Percentiles rank a stretch among this genome's conserved stretches.
phyloP scores from a whole-genome alignment of 2,888 invertebrate species.

The Hyppa rectilinea region DNA sequence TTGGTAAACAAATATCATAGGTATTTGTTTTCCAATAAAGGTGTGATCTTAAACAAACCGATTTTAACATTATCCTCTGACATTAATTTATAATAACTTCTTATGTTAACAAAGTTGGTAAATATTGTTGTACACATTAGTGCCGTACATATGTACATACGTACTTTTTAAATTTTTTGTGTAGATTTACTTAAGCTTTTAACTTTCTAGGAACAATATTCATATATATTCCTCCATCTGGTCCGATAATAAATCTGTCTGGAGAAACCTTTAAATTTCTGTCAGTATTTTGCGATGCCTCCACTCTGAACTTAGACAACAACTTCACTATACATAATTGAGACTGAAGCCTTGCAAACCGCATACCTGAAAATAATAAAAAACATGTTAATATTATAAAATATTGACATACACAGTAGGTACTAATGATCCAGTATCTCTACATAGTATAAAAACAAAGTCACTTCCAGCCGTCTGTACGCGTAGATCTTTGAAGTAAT shows the following conservation, averaged over 20 bases:
- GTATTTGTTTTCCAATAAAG: too few species aligned
- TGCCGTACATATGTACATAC: neutral
- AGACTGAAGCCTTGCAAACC: constrained; percentile 75
- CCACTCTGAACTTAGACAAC: constrained; percentile 71
- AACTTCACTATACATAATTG: constrained; percentile 71
- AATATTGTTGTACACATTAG: neutral
- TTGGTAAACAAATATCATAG: neutral
- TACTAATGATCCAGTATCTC: too few species aligned
- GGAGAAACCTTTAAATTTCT: constrained; percentile 47
- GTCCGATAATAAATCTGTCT: constrained; percentile 49
- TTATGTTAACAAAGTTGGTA: neutral
- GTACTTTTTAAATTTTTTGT: neutral
- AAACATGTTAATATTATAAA: neutral
- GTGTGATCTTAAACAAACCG: neutral
- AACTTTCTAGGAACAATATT: constrained; percentile 55
- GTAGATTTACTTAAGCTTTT: constrained; percentile 20
- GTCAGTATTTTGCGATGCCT: constrained; percentile 67
- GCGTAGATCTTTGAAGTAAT: too few species aligned
- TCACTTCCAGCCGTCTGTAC: too few species aligned
- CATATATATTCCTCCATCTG: constrained; percentile 58
- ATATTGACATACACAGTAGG: neutral
- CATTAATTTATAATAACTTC: neutral
- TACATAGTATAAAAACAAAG: too few species aligned
- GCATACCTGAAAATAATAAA: constrained; percentile 71
- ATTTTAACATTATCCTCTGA: neutral